Evolutionary conservation across 2,113 vertebrate genomes (phyloP).

Genomic region (Otus sunia): DNA sequence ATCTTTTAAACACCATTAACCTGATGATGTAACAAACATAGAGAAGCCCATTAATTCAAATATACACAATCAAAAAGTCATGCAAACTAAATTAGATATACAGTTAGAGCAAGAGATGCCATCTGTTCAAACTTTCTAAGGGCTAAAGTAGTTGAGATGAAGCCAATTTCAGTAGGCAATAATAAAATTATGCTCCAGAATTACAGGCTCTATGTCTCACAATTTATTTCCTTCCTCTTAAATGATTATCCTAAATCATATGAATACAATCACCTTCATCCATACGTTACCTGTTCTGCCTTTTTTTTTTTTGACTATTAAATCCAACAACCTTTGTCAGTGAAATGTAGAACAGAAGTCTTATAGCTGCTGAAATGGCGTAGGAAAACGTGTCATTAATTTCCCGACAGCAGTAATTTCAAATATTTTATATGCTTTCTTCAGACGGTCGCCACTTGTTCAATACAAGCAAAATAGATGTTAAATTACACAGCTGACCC

Average conservation of each 20-base stretch:
- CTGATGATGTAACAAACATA: not conserved
- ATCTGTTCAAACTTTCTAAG: conserved; percentile 61
- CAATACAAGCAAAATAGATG: not conserved
- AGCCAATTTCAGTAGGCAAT: conserved; percentile 36
- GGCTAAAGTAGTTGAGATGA: conserved; percentile 34
- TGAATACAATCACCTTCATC: not conserved
- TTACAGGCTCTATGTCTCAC: not conserved
- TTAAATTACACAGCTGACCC: not conserved
- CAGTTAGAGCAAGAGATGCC: conserved; percentile 43
- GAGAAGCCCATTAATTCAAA: conserved; percentile 42
- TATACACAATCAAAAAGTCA: conserved; percentile 29
- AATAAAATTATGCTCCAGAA: conserved; percentile 16
- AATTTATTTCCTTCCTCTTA: not conserved
- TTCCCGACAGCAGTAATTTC: not conserved
- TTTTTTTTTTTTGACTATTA: not conserved
- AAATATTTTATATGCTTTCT: not conserved
- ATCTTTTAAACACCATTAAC: conserved; percentile 5
- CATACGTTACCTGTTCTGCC: not conserved
- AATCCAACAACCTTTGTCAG: not conserved
- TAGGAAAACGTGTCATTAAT: not conserved
- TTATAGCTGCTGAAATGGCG: accelerated
- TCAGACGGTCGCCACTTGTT: not conserved
- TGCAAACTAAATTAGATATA: conserved; percentile 35
- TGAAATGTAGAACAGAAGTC: not conserved
- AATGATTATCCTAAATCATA: not conserved